Evolutionary conservation across 2,888 invertebrate genomes (phyloP), one percentile per base, ranked within the genome.

Genomic region (Oligia fasciuncula): DNA sequence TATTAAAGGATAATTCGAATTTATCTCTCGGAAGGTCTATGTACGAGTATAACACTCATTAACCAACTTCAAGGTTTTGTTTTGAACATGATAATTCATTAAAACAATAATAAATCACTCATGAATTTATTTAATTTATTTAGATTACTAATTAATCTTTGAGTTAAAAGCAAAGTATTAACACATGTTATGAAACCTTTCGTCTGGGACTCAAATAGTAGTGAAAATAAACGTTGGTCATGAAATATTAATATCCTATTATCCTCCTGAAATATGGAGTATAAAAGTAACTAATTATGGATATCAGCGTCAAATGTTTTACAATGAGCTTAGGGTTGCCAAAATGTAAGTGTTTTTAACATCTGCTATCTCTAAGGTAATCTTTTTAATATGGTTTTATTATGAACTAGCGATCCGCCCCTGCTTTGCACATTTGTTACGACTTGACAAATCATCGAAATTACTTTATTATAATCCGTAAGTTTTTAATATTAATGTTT

Each of bases 1-100:
- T 49, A 77, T 77, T 80, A 71, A 83, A 80, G 76, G 62, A 46
- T 76, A 72, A 86, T 76, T 79, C 43, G 9, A 79, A 66, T 80
- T 80, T 80, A 70, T 62, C 73, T 54, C 69, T 72, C 23, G 78
- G 80, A 83, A 72, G 71, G 71, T 78, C 79, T 67, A 49, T 29
- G 29, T 29, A 29, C 29, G 29, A 71, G 68, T 77, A 62, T 69
- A 72, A 77, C 60, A 86, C 68, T 80, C 77, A 80, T 81, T 86
- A 83, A 70, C 57, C 43, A 66, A 78, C 80, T 69, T 35, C 9
- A 54, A 72, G 68, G 77, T 71, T 81, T 82, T 81, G 77, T 84
- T 87, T 77, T 72, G 71, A 78, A 76, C 69, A 60, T 76, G 72
- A 80, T 79, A 35, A 83, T 80, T 87, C 62, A 79, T 79, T 79